Evolutionary conservation across 2,888 invertebrate genomes (phyloP), one percentile per base, ranked within the genome.

Genomic region (Himalopsyche tibetana): DNA sequence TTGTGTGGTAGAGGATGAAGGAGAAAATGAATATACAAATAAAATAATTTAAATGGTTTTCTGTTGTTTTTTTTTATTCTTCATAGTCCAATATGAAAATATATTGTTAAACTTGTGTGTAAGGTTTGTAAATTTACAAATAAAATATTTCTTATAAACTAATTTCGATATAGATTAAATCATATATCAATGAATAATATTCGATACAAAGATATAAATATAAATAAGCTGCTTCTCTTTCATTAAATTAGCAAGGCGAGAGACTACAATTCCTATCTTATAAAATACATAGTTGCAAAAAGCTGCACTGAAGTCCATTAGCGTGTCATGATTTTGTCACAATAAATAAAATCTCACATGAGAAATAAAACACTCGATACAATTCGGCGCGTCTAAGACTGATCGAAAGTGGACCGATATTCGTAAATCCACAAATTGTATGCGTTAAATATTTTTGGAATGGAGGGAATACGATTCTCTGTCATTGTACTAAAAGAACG

Each of bases 41-140:
- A 36, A 36, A 74, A 74, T 36, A 74, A 38, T 9, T 15, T 12
- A 19, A 74, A 4, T 36, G 36, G 63, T 84, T 84, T 84, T 63
- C 15, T 40, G 80, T 80, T 55, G 55, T 55, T 80, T 36, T 45
- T 82, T 82, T 56, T 55, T 40, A 55, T 36, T 38, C 36, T 82
- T 82, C 86, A 84, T 80, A 82, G 63, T 87, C 80, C 74, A 83
- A 85, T 84, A 86, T 87, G 85, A 85, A 87, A 87, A 82, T 85
- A 84, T 63, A 74, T 86, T 86, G 45, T 86, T 74, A 83, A 81
- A 83, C 79, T 87, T 85, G 84, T 85, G 85, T 87, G 86, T 84
- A 87, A 87, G 87, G 83, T 87, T 85, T 81, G 79, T 81, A 81
- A 84, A 86, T 87, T 87, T 87, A 87, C 84, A 86, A 86, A 86